Conservation (phyloP, 2,113 vertebrate genomes). For the Limanda limanda region DNA sequence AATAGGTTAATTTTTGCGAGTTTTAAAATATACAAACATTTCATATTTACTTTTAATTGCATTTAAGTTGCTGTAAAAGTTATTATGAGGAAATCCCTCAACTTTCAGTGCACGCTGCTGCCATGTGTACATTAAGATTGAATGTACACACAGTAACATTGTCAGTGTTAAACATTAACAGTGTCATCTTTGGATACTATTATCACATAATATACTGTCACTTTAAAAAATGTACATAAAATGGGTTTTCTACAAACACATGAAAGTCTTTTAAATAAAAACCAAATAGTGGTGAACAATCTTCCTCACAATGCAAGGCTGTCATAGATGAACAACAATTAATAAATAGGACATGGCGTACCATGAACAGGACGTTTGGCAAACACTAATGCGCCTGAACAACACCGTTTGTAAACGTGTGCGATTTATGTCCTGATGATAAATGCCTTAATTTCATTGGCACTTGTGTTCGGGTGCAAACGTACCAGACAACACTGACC, state of each 20-base stretch:
- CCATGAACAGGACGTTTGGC: not conserved
- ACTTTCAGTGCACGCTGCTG: conserved; percentile 3
- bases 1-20: not conserved
- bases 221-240: too few relatives aligned
- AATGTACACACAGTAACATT: not conserved
- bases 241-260: not conserved
- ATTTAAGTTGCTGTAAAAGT: not conserved
- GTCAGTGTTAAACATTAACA: conserved; percentile 20
- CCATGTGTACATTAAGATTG: not conserved
- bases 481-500: not conserved
- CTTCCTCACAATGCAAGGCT: not conserved
- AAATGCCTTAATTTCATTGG: conserved; percentile 28
- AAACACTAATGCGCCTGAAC: not conserved
- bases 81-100: not conserved
- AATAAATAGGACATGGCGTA: not conserved
- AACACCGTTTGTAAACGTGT: conserved; percentile 15
- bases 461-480: conserved; percentile 29
- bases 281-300: not conserved
- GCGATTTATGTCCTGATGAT: conserved; percentile 12
- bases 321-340: conserved; percentile 18
- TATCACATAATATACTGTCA: not conserved
- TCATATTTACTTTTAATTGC: not conserved
- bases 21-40: conserved; percentile 1
- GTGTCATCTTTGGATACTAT: not conserved
- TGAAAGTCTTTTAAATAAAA: not conserved